These are phyloP conservation scores for Amaurobius ferox DNA, from an alignment of 2,888 invertebrate species.

Conservation along the genomic window DNA sequence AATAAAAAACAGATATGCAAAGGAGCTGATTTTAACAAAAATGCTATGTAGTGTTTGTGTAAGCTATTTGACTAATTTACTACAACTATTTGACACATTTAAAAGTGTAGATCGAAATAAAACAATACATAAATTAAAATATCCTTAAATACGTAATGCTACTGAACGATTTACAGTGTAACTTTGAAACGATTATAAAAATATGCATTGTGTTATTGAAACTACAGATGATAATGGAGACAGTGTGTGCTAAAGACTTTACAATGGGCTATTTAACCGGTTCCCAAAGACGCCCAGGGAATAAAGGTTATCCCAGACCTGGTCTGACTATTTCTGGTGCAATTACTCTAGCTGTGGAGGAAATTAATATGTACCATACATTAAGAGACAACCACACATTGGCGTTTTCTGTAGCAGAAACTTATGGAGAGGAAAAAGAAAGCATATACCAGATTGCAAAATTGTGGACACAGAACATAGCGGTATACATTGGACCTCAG, in stretches of 20 bases:
- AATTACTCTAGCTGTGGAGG: slow-evolving; percentile 90
- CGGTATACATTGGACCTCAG: slow-evolving; percentile 92
- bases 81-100: too few species aligned
- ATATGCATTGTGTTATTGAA: too few species aligned
- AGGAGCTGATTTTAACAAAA: too few species aligned
- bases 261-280: slow-evolving; percentile 91
- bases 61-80: too few species aligned
- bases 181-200: too few species aligned
- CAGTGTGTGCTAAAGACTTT: slow-evolving; percentile 80
- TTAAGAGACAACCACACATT: slow-evolving; percentile 84
- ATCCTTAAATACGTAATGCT: too few species aligned
- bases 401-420: slow-evolving; percentile 90
- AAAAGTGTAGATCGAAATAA: too few species aligned
- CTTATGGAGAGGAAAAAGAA: slow-evolving; percentile 90
- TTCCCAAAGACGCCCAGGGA: slow-evolving; percentile 86
- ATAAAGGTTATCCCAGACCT: slow-evolving; percentile 86
- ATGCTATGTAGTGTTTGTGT: too few species aligned
- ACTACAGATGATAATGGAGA: too few species aligned
- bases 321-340: slow-evolving; percentile 86
- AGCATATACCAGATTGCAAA: slow-evolving; percentile 91
- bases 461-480: slow-evolving; percentile 88
- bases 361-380: slow-evolving; percentile 80
- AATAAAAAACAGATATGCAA: too few species aligned
- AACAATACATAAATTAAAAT: too few species aligned
- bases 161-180: too few species aligned